phyloP scores from a whole-genome alignment of 30 jellyfish, hydroid and myxozoan genomes.

The Morbakka virulenta region DNA sequence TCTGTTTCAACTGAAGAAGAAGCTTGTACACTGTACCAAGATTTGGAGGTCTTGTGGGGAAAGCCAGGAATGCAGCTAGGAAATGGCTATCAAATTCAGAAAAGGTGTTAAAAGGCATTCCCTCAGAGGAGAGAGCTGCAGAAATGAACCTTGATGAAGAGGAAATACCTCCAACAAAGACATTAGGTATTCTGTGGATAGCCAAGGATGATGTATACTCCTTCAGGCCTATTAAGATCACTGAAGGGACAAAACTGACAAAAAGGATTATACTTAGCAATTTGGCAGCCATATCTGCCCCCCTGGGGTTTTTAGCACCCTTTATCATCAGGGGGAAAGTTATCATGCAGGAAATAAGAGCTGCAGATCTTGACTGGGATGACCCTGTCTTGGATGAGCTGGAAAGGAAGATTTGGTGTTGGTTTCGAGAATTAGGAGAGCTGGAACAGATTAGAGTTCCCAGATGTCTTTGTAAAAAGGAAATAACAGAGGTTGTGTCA shows the following conservation, averaged over 20 bases:
- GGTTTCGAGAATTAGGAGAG: conserved; percentile 20
- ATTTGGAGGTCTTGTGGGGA: conserved; percentile 23
- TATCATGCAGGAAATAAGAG: conserved; percentile 9
- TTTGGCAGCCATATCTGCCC: conserved; percentile 41
- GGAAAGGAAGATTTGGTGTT: conserved; percentile 8
- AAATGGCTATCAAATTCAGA: conserved; percentile 56
- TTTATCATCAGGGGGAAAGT: not conserved
- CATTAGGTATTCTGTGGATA: conserved; percentile 12
- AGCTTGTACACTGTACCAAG: conserved; percentile 12
- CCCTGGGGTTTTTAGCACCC: conserved; percentile 46
- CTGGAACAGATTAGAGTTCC: conserved; percentile 3
- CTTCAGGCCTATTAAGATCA: not conserved
- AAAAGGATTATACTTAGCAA: conserved; percentile 31
- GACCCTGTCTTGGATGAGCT: conserved; percentile 17
- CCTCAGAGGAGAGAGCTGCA: conserved; percentile 44
- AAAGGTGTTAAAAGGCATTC: conserved; percentile 34
- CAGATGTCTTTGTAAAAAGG: conserved; percentile 13
- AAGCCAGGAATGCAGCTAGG: conserved; percentile 65
- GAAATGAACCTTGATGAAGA: conserved; percentile 32
- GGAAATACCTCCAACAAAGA: conserved; percentile 32
- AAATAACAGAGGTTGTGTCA: conserved; percentile 1
- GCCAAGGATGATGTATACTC: conserved; percentile 13
- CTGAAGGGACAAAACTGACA: not conserved
- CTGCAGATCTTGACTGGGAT: conserved; percentile 30
- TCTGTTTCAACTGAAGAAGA: conserved; percentile 37